Evolutionary conservation across 2,113 vertebrate genomes (phyloP).

Genomic region (Buteo buteo): DNA sequence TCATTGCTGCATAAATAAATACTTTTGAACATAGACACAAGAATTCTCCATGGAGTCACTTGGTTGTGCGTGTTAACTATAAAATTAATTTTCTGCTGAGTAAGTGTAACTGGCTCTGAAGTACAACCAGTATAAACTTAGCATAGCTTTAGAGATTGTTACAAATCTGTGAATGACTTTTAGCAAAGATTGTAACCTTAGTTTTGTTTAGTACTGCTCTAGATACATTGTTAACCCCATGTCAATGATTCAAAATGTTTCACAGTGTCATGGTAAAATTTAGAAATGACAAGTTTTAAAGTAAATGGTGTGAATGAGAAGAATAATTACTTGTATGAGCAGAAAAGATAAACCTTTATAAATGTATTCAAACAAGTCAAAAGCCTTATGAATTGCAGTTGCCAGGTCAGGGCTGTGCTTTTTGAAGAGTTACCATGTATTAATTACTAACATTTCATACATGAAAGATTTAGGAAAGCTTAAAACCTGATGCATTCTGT

Average conservation of each 20-base stretch:
- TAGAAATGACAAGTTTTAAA: neutral
- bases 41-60: slow-evolving; percentile 11
- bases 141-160: slow-evolving; percentile 9
- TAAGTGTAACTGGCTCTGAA: neutral
- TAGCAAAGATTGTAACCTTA: slow-evolving; percentile 29
- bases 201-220: neutral
- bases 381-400: neutral
- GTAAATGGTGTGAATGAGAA: neutral
- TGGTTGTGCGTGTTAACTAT: neutral
- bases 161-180: slow-evolving; percentile 43
- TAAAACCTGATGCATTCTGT: neutral
- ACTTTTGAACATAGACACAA: neutral
- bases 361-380: neutral
- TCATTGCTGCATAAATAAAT: slow-evolving; percentile 21
- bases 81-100: slow-evolving; percentile 15
- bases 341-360: neutral
- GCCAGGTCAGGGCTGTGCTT: neutral
- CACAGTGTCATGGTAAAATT: neutral
- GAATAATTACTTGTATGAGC: neutral
- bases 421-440: neutral
- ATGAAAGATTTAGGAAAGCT: neutral
- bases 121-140: neutral
- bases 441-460: neutral
- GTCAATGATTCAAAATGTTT: neutral
- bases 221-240: neutral